These are phyloP conservation scores for Malthinus flaveolus DNA, from an alignment of 2,888 invertebrate species.

Conservation along the genomic window DNA sequence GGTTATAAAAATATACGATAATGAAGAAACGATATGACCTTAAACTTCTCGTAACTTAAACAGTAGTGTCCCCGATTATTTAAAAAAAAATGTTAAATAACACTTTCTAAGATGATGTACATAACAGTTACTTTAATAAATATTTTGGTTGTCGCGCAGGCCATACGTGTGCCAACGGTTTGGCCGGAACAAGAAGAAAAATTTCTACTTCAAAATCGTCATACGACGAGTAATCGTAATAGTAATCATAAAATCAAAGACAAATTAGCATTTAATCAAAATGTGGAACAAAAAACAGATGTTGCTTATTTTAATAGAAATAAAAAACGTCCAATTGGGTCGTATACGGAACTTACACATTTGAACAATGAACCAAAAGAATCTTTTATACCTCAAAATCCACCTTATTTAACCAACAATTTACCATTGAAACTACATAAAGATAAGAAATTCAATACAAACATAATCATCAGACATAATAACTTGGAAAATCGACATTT, in stretches of 20 bases:
- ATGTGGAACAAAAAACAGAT: constrained; percentile 14
- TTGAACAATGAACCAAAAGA: neutral
- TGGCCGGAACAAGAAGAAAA: constrained; percentile 26
- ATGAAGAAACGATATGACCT: constrained; percentile 14
- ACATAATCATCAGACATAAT: constrained; percentile 6
- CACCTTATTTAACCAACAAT: constrained; percentile 1
- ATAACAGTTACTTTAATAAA: constrained; percentile 26
- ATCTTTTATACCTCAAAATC: constrained; percentile 6
- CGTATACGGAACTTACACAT: neutral
- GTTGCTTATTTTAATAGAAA: neutral
- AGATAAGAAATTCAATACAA: constrained; percentile 1
- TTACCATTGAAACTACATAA: neutral
- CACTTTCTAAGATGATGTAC: constrained; percentile 38
- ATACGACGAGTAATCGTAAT: neutral
- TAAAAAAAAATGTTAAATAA: constrained; percentile 24
- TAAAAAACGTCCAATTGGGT: constrained; percentile 11
- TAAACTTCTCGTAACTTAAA: constrained; percentile 13
- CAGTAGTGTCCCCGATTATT: constrained; percentile 16
- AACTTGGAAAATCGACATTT: constrained; percentile 7
- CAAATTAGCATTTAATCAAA: neutral
- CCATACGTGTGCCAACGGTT: constrained; percentile 33
- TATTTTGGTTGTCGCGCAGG: constrained; percentile 29
- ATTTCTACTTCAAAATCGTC: neutral
- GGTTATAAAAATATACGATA: neutral
- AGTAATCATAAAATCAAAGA: constrained; percentile 1